A percentile compares a stretch with the other conserved stretches of the same genome.
Evolutionary conservation across 2,888 invertebrate genomes (phyloP).

Genomic region (Agriotes lineatus): DNA sequence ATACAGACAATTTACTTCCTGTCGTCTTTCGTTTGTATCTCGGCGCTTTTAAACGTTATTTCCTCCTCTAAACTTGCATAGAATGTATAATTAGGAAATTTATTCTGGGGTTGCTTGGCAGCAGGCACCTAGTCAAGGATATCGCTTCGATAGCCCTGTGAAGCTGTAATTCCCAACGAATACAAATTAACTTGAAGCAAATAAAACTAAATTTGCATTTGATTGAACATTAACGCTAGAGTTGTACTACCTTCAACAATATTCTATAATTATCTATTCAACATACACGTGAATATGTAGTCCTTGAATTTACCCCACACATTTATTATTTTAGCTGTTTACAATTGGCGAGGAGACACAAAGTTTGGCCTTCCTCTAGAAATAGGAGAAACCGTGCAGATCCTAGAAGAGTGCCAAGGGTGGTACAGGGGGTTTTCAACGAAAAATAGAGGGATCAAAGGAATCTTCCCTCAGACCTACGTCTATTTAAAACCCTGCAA

Average conservation of each 20-base stretch:
- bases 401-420: conserved; percentile 89
- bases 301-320: conserved; percentile 49
- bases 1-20: conserved; percentile 57
- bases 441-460: conserved; percentile 76
- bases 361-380: conserved; percentile 85
- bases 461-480: conserved; percentile 87
- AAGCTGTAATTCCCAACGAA: background rate
- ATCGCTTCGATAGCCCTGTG: background rate
- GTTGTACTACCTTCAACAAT: no score
- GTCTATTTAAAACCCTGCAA: conserved; percentile 82
- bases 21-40: conserved; percentile 48
- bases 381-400: conserved; percentile 93
- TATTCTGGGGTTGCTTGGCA: conserved; percentile 19
- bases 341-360: conserved; percentile 90
- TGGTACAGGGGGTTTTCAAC: conserved; percentile 92
- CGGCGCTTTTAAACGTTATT: conserved; percentile 59
- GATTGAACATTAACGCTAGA: no score
- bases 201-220: no score
- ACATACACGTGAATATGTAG: background rate
- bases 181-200: no score
- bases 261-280: no score
- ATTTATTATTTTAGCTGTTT: conserved; percentile 77
- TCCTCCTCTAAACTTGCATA: conserved; percentile 60
- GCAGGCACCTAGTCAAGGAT: background rate
- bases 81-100: conserved; percentile 60